These are phyloP conservation scores for Sapayoa aenigma DNA, from an alignment of 2,113 vertebrate genomes.

Conservation along the genomic window DNA sequence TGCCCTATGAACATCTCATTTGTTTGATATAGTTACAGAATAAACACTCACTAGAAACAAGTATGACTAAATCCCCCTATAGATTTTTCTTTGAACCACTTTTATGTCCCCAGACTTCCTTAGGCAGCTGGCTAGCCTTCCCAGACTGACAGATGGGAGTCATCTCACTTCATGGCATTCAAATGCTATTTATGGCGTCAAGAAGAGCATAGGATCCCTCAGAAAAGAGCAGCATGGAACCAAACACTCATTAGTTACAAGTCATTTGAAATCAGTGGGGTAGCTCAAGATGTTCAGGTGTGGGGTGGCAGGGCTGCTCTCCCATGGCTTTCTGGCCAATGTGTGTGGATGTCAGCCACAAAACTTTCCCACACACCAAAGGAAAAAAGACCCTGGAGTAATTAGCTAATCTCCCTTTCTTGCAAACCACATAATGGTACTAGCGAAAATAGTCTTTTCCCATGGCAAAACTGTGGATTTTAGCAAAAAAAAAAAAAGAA, in stretches of 20 bases:
- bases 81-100: background rate
- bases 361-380: constrained; percentile 10
- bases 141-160: constrained; percentile 21
- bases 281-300: background rate
- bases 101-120: background rate
- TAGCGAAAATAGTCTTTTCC: constrained; percentile 10
- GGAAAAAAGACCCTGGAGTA: background rate
- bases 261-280: background rate
- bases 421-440: background rate
- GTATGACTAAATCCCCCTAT: background rate
- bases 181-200: background rate
- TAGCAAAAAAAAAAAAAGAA: background rate
- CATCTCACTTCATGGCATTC: background rate
- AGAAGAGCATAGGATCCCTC: background rate
- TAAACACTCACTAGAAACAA: constrained; percentile 6
- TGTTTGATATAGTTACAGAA: constrained; percentile 3
- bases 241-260: background rate
- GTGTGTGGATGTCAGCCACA: background rate
- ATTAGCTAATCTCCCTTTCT: constrained; percentile 34
- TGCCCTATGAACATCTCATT: background rate
- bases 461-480: background rate
- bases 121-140: background rate
- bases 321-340: background rate
- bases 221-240: fast-evolving
- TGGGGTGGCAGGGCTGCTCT: background rate